These are phyloP conservation scores for Pristionchus entomophagus DNA, from an alignment of 2,888 invertebrate species.

Conservation along the genomic window DNA sequence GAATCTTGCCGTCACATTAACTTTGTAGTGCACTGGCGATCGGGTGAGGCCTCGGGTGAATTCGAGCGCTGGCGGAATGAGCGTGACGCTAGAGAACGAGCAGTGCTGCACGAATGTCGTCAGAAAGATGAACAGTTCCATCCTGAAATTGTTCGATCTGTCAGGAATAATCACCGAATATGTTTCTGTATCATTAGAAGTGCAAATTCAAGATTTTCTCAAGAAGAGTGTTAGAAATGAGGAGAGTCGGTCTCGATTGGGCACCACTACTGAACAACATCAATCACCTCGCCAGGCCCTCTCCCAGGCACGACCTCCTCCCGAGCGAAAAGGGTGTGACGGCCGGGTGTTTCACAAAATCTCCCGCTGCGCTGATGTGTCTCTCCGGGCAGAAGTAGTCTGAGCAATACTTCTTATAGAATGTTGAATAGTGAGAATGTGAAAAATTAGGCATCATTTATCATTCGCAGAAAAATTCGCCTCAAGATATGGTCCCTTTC, in stretches of 20 bases:
- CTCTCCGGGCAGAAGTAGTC: slow-evolving; percentile 44
- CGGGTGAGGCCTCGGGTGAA: neutral
- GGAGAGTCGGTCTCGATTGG: too few relatives aligned
- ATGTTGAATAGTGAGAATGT: too few relatives aligned
- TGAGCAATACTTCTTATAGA: neutral
- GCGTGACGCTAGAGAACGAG: neutral
- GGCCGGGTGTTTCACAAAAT: slow-evolving; percentile 27
- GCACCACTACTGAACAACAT: too few relatives aligned
- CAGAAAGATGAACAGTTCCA: slow-evolving; percentile 36
- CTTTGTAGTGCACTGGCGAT: slow-evolving; percentile 2
- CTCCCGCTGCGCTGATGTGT: slow-evolving; percentile 12
- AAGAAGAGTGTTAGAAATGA: too few relatives aligned
- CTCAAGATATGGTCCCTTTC: too few relatives aligned
- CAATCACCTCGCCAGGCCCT: slow-evolving; percentile 18
- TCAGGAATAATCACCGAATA: too few relatives aligned
- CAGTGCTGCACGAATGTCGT: slow-evolving; percentile 30
- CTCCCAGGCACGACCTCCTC: neutral
- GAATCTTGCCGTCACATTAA: neutral
- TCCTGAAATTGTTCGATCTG: neutral
- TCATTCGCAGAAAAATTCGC: too few relatives aligned
- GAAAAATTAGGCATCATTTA: too few relatives aligned
- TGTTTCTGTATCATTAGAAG: too few relatives aligned
- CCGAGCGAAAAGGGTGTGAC: slow-evolving; percentile 5
- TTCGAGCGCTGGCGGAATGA: neutral
- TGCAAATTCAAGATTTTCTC: too few relatives aligned